Evolutionary conservation across 64 coral and sea anemone genomes (phyloP).

Genomic region (Dendrophyllia cribrosa): DNA sequence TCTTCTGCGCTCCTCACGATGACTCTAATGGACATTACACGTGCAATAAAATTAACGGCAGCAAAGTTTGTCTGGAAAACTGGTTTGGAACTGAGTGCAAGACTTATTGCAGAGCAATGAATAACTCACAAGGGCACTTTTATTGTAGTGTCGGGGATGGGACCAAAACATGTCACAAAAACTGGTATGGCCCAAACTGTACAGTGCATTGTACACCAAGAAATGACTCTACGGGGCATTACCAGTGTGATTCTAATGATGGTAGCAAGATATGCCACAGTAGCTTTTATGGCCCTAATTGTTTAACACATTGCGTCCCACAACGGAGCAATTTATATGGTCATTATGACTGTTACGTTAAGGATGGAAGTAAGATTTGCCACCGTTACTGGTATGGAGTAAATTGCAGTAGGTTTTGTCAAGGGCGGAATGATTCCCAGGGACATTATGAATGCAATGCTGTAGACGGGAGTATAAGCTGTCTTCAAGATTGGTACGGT

Average conservation of each 20-base stretch:
- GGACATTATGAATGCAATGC: slow-evolving; percentile 35
- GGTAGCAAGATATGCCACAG: slow-evolving; percentile 70
- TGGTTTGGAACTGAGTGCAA: slow-evolving; percentile 75
- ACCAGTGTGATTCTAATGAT: slow-evolving; percentile 24
- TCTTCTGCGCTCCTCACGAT: slow-evolving; percentile 31
- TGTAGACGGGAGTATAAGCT: neutral
- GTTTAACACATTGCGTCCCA: slow-evolving; percentile 39
- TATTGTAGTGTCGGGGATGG: slow-evolving; percentile 4
- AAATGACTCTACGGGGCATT: slow-evolving; percentile 49
- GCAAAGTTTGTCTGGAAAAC: slow-evolving; percentile 47
- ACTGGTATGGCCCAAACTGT: slow-evolving; percentile 71
- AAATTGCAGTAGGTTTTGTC: slow-evolving; percentile 30
- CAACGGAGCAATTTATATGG: slow-evolving; percentile 40
- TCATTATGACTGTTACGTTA: slow-evolving; percentile 1
- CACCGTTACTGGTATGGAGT: slow-evolving; percentile 56
- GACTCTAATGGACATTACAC: slow-evolving; percentile 51
- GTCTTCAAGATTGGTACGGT: slow-evolving; percentile 39
- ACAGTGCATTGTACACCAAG: slow-evolving; percentile 21
- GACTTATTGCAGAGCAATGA: slow-evolving; percentile 50
- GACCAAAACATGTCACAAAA: slow-evolving; percentile 39
- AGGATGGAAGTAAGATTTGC: slow-evolving; percentile 39
- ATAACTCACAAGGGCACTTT: slow-evolving; percentile 49
- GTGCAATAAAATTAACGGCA: slow-evolving; percentile 58
- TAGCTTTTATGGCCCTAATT: slow-evolving; percentile 61
- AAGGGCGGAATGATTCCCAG: slow-evolving; percentile 25